Evolutionary conservation across 2,888 invertebrate species (phyloP), one percentile per base, ranked within the genome.

Genomic region (Opisthograptis luteolata): DNA sequence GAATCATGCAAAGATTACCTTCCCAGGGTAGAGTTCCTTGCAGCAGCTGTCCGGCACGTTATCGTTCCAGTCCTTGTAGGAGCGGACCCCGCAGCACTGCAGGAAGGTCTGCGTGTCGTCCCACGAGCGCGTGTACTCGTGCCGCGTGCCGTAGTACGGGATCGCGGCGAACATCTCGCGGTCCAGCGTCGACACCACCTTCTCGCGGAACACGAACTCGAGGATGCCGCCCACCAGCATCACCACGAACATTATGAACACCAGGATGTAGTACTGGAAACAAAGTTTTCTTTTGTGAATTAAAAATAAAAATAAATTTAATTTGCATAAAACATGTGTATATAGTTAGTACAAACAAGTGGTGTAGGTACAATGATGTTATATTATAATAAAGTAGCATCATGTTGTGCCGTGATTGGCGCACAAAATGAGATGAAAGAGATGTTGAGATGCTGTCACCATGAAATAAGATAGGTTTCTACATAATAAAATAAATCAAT

Each of bases 221-320:
- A 98, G 91, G 57, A 98, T 95, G 30, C 97, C 98, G 24, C 97
- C 97, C 52, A 98, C 95, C 59, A 98, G 87, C 94, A 98, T 95
- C 56, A 95, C 95, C 57, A 98, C 95, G 87, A 98, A 97, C 64
- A 98, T 94, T 64, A 98, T 92, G 76, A 98, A 94, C 39, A 98
- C 92, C 14, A 97, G 92, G 67, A 97, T 95, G 88, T 97, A 97
- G 84, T 97, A 97, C 97, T 97, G 91, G 30, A 93, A 92, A 58
- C 37, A 1, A 61, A 63, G 58, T 40, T 12, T 17, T 17, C n/a
- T n/a, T n/a, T n/a, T n/a, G n/a, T n/a, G n/a, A n/a, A n/a, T 10
- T 9, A n/a, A 3, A 10, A 20, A 7, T 7, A 7, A 7, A 20
- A 20, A 20, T 6, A 6, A 20, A 20, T 7, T 20, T 20, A 20